Conservation (phyloP, 2,888 invertebrate species). For the Cecidostiba fungosa region DNA sequence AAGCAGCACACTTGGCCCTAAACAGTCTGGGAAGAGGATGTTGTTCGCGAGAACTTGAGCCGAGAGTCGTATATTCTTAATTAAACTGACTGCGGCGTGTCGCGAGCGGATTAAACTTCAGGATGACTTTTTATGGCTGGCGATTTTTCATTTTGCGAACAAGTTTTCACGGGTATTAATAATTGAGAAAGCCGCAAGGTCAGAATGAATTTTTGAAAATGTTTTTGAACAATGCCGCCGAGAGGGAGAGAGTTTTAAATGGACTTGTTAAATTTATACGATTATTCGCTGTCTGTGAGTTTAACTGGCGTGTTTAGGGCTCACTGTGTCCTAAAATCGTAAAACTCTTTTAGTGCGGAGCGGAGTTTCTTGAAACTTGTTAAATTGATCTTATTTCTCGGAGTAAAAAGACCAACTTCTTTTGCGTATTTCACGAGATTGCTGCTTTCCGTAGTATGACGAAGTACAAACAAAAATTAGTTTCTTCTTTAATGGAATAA, state of each 20-base stretch:
- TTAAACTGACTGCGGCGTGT: constrained; percentile 36
- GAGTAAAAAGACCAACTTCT: neutral
- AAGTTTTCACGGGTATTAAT: neutral
- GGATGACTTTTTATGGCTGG: constrained; percentile 23
- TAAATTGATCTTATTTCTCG: neutral
- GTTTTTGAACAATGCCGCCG: neutral
- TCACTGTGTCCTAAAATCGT: neutral
- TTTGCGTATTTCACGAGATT: neutral
- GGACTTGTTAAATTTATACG: neutral
- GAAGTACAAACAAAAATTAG: neutral
- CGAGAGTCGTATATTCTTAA: constrained; percentile 49
- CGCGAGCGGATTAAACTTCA: constrained; percentile 26
- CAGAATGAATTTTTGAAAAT: neutral
- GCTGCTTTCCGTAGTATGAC: neutral
- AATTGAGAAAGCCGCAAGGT: neutral
- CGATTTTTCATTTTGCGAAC: neutral
- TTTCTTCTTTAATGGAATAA: neutral
- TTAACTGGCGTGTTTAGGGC: constrained; percentile 5
- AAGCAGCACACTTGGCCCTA: constrained; percentile 46
- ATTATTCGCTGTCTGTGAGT: neutral
- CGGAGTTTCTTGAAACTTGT: constrained; percentile 11
- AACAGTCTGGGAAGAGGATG: constrained; percentile 8
- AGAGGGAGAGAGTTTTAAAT: neutral
- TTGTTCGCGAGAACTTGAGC: constrained; percentile 25
- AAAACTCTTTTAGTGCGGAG: neutral